A percentile compares a stretch with the other conserved stretches of the same genome.
Evolutionary conservation across 2,797 vertebrate species (phyloP).

Genomic region (Rhincodon typus): DNA sequence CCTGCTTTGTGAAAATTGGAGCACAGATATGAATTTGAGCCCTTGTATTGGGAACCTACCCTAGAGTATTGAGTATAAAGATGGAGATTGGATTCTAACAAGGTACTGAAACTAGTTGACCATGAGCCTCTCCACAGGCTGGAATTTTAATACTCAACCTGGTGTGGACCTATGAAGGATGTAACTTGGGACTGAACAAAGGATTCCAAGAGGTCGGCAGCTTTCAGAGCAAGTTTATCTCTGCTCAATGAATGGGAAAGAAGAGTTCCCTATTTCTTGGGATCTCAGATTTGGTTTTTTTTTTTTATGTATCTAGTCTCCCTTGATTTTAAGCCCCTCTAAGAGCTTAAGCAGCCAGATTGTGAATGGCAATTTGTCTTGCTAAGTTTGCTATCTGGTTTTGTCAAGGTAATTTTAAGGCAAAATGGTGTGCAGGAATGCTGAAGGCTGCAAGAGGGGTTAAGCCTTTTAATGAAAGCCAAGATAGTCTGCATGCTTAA

Average conservation of each 20-base stretch:
- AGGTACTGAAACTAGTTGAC: background rate
- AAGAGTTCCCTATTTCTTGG: background rate
- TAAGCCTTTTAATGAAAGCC: background rate
- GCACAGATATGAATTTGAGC: background rate
- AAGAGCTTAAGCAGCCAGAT: background rate
- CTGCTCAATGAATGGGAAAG: background rate
- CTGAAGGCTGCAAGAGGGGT: background rate
- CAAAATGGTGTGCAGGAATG: background rate
- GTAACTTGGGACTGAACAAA: background rate
- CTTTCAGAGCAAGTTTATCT: background rate
- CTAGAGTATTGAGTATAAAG: background rate
- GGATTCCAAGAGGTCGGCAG: background rate
- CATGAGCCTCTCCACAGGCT: background rate
- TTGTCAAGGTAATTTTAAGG: background rate
- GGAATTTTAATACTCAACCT: background rate
- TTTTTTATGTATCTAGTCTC: background rate
- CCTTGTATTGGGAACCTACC: background rate
- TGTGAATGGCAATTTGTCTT: background rate
- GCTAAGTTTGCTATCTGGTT: background rate
- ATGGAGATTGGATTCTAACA: background rate
- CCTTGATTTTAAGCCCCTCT: background rate
- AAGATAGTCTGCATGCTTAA: background rate
- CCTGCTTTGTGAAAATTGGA: background rate
- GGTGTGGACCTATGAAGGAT: background rate
- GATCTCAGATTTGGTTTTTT: background rate